These are phyloP conservation scores for Drosophila niveifrons DNA, from an alignment of 2,888 invertebrate species.

Conservation along the genomic window DNA sequence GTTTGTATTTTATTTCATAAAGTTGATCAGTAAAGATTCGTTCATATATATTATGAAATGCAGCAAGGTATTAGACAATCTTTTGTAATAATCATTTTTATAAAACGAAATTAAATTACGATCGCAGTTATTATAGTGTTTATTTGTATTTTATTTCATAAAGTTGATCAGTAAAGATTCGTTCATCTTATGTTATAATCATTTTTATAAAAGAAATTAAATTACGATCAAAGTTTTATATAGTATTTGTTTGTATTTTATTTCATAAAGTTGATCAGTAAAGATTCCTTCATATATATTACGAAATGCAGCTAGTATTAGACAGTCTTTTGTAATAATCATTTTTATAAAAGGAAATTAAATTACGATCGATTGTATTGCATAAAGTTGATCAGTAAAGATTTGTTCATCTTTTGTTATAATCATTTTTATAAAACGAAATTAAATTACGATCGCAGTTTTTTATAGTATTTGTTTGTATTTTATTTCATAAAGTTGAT, in stretches of 20 bases:
- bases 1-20: background rate
- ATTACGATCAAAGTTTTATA: background rate
- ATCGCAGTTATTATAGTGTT: background rate
- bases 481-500: background rate
- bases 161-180: background rate
- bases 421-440: background rate
- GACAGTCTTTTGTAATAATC: background rate
- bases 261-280: background rate
- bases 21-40: background rate
- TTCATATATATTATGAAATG: background rate
- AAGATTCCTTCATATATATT: background rate
- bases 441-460: background rate
- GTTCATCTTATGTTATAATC: background rate
- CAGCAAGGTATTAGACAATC: background rate
- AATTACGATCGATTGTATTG: background rate
- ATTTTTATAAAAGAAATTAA: background rate
- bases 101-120: background rate
- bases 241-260: background rate
- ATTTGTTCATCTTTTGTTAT: background rate
- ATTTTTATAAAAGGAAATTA: background rate
- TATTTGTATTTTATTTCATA: background rate
- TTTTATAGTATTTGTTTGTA: background rate
- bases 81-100: background rate
- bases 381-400: constrained; percentile 1
- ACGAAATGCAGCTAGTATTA: background rate